These are phyloP conservation scores for Alentia gelatinosa DNA, from an alignment of 2,888 invertebrate genomes.

Conservation along the genomic window DNA sequence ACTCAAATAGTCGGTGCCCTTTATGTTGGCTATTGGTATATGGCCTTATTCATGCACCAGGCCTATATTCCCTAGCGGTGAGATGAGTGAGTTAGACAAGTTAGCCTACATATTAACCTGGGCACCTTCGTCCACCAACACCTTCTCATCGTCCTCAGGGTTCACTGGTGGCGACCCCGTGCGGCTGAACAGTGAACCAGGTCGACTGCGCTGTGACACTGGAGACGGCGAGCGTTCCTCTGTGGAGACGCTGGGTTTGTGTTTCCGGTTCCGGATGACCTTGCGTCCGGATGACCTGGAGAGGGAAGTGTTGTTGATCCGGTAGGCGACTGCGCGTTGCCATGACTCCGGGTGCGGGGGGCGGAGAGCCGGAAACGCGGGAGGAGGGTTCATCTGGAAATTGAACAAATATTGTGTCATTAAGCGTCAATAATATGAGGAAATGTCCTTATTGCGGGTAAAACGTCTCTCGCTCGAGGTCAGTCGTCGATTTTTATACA, in stretches of 20 bases:
- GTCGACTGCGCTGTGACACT: not conserved
- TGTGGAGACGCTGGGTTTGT: not conserved
- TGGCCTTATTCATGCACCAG: not conserved
- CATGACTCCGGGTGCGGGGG: not conserved
- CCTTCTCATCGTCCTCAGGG: constrained; percentile 1
- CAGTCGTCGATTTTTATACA: not conserved
- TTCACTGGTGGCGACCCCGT: not conserved
- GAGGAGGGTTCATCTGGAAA: not conserved
- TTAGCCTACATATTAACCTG: not conserved
- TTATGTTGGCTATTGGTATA: not conserved
- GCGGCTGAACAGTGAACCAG: not conserved
- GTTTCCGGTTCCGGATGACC: not conserved
- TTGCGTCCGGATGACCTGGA: not conserved
- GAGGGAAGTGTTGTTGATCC: not conserved
- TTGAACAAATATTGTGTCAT: not conserved
- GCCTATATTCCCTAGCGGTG: not conserved
- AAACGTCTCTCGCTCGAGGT: not conserved
- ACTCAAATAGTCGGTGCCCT: not conserved
- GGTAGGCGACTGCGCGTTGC: not conserved
- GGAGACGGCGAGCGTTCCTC: not conserved
- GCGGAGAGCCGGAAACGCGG: not conserved
- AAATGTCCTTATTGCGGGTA: not conserved
- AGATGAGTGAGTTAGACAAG: not conserved
- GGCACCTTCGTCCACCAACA: constrained; percentile 10
- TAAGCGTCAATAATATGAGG: not conserved